Conservation (phyloP, 2,797 vertebrate species). For the Steatocranus sp. region DNA sequence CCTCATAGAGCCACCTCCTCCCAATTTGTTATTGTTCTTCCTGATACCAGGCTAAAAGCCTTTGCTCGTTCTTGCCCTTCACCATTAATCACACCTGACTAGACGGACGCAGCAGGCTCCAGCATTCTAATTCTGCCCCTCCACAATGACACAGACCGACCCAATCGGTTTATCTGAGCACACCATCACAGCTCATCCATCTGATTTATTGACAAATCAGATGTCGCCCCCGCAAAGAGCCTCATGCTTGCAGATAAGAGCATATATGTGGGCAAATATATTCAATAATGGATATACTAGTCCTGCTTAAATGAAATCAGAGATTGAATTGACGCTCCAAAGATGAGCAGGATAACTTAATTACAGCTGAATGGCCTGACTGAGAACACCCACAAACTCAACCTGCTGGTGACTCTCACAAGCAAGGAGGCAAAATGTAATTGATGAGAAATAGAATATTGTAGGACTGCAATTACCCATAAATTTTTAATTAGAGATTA, state of each 20-base stretch:
- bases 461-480: not conserved
- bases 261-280: constrained; percentile 39
- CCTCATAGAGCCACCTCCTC: constrained; percentile 16
- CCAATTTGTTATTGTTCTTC: constrained; percentile 57
- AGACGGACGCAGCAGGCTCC: constrained; percentile 43
- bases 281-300: constrained; percentile 48
- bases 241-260: constrained; percentile 28
- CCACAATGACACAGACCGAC: constrained; percentile 3
- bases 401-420: not conserved
- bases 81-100: constrained; percentile 66
- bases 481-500: not conserved
- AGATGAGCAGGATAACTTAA: constrained; percentile 18
- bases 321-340: constrained; percentile 13
- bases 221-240: constrained; percentile 26
- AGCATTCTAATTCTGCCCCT: constrained; percentile 48
- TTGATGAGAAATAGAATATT: not conserved
- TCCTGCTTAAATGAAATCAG: constrained; percentile 43
- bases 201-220: constrained; percentile 49
- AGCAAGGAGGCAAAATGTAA: not conserved
- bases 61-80: constrained; percentile 57
- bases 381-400: not conserved
- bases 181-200: constrained; percentile 31
- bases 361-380: not conserved
- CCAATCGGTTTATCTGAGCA: constrained; percentile 55
- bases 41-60: constrained; percentile 48